Percentiles rank a stretch among this genome's conserved stretches.
Conservation (phyloP, 1,140 invertebrate genomes). For the Phymorhynchus buccinoides region DNA sequence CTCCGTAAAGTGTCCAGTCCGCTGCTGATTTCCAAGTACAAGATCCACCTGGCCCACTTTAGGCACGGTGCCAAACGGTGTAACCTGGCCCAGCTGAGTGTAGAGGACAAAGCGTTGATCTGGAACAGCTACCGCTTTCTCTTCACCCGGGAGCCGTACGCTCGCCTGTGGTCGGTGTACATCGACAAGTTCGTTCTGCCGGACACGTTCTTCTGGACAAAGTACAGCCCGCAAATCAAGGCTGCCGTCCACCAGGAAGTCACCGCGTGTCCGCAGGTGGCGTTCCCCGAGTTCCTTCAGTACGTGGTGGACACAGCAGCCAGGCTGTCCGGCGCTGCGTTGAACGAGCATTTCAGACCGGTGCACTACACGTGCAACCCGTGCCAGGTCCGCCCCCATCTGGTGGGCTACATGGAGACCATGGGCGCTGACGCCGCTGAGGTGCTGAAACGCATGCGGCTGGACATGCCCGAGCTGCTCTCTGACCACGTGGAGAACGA, state of each 20-base stretch:
- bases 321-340: neutral
- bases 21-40: constrained; percentile 30
- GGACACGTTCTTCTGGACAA: constrained; percentile 38
- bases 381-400: constrained; percentile 32
- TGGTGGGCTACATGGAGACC: constrained; percentile 40
- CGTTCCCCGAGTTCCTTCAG: constrained; percentile 46
- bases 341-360: constrained; percentile 41
- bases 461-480: neutral
- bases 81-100: neutral
- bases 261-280: neutral
- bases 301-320: constrained; percentile 9
- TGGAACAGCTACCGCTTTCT: constrained; percentile 31
- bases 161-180: constrained; percentile 44
- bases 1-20: constrained; percentile 27
- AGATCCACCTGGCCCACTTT: constrained; percentile 26
- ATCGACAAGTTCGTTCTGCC: constrained; percentile 43
- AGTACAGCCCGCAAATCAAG: constrained; percentile 17
- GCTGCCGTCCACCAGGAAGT: neutral
- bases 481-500: constrained; percentile 24
- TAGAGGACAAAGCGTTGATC: neutral
- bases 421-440: constrained; percentile 17
- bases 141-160: constrained; percentile 40
- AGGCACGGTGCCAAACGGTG: neutral
- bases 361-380: constrained; percentile 42
- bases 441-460: constrained; percentile 15